Percentiles rank a stretch among this genome's conserved stretches.
Evolutionary conservation across 2,797 vertebrate species (phyloP).

Genomic region (Erpetoichthys calabaricus): DNA sequence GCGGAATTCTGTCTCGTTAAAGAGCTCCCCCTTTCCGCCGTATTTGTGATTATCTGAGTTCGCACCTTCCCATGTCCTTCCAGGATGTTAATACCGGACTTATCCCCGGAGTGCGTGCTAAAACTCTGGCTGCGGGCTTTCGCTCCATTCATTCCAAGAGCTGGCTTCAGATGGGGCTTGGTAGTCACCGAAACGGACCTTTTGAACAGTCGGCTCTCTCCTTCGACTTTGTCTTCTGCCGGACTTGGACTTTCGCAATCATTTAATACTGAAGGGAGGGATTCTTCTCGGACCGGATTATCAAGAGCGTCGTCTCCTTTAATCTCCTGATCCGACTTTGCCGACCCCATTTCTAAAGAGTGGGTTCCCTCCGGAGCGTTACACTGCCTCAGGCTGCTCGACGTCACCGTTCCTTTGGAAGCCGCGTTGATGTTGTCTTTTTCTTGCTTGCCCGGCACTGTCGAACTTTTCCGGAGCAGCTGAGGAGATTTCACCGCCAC

Average conservation of each 20-base stretch:
- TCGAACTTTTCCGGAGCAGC: conserved; percentile 51
- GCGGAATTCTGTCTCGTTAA: conserved; percentile 64
- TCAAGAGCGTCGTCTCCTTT: conserved; percentile 28
- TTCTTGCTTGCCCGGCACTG: conserved; percentile 70
- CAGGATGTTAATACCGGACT: conserved; percentile 35
- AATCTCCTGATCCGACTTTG: conserved; percentile 22
- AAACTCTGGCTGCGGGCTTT: conserved; percentile 89
- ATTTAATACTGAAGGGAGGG: conserved; percentile 20
- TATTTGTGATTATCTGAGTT: conserved; percentile 86
- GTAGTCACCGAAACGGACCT: conserved; percentile 63
- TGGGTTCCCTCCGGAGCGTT: conserved; percentile 25
- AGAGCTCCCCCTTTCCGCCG: conserved; percentile 70
- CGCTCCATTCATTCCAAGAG: conserved; percentile 80
- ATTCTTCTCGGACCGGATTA: conserved; percentile 23
- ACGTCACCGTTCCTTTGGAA: conserved; percentile 54
- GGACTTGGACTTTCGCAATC: conserved; percentile 26
- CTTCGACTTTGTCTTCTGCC: conserved; percentile 36
- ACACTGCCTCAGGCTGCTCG: conserved; percentile 33
- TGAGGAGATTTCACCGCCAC: conserved; percentile 69
- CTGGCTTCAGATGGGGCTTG: conserved; percentile 73
- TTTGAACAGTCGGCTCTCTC: conserved; percentile 54
- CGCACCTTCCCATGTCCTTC: conserved; percentile 62
- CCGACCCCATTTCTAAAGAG: conserved; percentile 24
- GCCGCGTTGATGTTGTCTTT: conserved; percentile 77
- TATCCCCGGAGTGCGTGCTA: conserved; percentile 62